Conservation (phyloP, 2,797 vertebrate genomes). For the Thunnus albacares region DNA sequence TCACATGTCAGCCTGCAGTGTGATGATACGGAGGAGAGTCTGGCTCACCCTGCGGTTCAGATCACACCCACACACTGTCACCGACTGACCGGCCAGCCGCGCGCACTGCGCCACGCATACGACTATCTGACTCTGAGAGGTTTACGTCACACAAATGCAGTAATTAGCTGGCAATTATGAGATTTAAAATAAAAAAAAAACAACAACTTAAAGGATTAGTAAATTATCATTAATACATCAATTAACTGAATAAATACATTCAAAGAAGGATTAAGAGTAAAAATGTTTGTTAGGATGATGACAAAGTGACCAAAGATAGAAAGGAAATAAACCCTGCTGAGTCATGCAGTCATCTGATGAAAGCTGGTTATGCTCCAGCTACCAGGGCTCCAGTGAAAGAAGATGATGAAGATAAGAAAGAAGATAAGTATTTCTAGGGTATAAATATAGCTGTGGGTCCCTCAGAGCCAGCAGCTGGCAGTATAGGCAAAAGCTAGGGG, state of each 20-base stretch:
- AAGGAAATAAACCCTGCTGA: not conserved
- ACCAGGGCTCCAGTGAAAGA: not conserved
- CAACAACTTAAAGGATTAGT: not conserved
- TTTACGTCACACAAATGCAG: not conserved
- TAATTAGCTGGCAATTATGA: not conserved
- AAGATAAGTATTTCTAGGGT: no score
- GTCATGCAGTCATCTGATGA: not conserved
- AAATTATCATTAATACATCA: not conserved
- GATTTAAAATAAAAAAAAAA: not conserved
- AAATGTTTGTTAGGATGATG: not conserved
- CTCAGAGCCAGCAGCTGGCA: no score
- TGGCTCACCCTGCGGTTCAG: not conserved
- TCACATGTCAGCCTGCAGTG: slow-evolving; percentile 34
- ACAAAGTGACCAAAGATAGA: no score
- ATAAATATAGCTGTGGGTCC: no score
- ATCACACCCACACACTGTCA: slow-evolving; percentile 15
- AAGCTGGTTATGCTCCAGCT: not conserved
- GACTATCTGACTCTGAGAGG: not conserved
- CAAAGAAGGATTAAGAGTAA: no score
- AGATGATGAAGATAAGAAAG: no score
- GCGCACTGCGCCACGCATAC: no score
- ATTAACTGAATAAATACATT: not conserved
- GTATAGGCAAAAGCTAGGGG: no score
- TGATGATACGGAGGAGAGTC: not conserved
- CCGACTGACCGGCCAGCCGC: not conserved